phyloP scores from a whole-genome alignment of 2,888 invertebrate genomes.

The Anthophora plumipes region DNA sequence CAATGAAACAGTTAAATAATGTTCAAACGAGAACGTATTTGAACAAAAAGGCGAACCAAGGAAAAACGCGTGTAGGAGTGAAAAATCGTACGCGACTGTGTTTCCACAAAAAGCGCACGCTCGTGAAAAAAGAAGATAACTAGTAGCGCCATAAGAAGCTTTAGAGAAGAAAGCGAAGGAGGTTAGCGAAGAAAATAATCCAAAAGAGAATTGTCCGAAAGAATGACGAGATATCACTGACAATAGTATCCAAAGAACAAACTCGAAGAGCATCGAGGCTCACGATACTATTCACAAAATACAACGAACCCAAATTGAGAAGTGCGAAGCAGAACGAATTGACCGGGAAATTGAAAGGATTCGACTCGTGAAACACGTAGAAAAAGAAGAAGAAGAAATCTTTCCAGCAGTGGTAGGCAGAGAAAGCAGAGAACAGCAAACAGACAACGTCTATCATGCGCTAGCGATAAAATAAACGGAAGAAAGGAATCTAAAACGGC shows the following conservation, averaged over 20 bases:
- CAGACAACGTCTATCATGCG: slow-evolving; percentile 24
- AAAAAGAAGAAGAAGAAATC: too few relatives aligned
- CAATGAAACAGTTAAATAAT: too few relatives aligned
- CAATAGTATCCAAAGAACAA: neutral
- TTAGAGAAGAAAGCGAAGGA: slow-evolving; percentile 20
- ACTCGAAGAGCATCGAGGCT: neutral
- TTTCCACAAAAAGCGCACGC: slow-evolving; percentile 2
- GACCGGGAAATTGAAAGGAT: neutral
- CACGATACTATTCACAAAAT: neutral
- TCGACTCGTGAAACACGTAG: too few relatives aligned
- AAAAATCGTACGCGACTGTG: slow-evolving; percentile 15
- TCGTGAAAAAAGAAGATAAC: slow-evolving; percentile 40
- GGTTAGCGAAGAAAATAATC: slow-evolving; percentile 43
- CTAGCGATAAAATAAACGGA: slow-evolving; percentile 20
- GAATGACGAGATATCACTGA: slow-evolving; percentile 41
- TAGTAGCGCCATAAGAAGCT: slow-evolving; percentile 48
- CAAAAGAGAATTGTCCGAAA: slow-evolving; percentile 25
- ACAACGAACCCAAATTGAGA: slow-evolving; percentile 32
- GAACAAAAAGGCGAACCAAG: neutral
- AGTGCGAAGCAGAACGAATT: slow-evolving; percentile 6
- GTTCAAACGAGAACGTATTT: too few relatives aligned
- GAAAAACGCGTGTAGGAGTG: neutral
- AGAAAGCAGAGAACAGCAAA: neutral
- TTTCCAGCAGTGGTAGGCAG: neutral
- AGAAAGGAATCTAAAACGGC: slow-evolving; percentile 6